A percentile compares a stretch with the other conserved stretches of the same genome.
Conservation (phyloP, 2,888 invertebrate genomes). For the Parasteatoda lunata region DNA sequence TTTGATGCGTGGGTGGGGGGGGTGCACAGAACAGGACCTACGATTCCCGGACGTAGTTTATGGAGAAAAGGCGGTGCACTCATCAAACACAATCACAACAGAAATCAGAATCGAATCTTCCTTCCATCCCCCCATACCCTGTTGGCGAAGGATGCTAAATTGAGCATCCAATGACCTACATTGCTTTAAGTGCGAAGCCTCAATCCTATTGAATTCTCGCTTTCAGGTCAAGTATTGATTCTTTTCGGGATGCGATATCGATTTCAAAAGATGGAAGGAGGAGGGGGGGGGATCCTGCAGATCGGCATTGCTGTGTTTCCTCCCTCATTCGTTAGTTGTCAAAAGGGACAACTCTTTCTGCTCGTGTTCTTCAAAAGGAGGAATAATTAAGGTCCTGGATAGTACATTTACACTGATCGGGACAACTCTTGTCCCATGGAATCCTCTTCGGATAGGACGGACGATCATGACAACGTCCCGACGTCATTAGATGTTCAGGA, state of each 20-base stretch:
- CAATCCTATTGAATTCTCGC: constrained; percentile 64
- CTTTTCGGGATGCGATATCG: constrained; percentile 37
- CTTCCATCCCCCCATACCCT: constrained; percentile 12
- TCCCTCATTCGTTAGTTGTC: constrained; percentile 56
- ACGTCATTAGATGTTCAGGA: constrained; percentile 40
- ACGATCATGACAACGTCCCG: constrained; percentile 39
- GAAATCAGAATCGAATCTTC: constrained; percentile 60
- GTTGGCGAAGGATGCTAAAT: constrained; percentile 60
- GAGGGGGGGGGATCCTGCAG: background rate
- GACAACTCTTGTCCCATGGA: constrained; percentile 31
- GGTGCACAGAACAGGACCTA: constrained; percentile 13
- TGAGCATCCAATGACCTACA: constrained; percentile 64
- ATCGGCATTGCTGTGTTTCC: constrained; percentile 20
- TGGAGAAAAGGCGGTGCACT: constrained; percentile 60
- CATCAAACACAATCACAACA: constrained; percentile 65
- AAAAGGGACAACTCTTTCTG: constrained; percentile 55
- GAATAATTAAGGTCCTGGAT: constrained; percentile 46
- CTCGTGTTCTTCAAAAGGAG: constrained; percentile 36
- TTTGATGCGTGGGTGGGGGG: constrained; percentile 5
- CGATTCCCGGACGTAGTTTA: constrained; percentile 43
- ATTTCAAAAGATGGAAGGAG: constrained; percentile 24
- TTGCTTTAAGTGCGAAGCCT: constrained; percentile 58
- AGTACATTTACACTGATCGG: constrained; percentile 58
- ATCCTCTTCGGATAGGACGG: constrained; percentile 9
- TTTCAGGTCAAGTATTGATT: constrained; percentile 68